Base-by-base conservation (phyloP, 1,140 invertebrate species). In the Drosophila lini region DNA sequence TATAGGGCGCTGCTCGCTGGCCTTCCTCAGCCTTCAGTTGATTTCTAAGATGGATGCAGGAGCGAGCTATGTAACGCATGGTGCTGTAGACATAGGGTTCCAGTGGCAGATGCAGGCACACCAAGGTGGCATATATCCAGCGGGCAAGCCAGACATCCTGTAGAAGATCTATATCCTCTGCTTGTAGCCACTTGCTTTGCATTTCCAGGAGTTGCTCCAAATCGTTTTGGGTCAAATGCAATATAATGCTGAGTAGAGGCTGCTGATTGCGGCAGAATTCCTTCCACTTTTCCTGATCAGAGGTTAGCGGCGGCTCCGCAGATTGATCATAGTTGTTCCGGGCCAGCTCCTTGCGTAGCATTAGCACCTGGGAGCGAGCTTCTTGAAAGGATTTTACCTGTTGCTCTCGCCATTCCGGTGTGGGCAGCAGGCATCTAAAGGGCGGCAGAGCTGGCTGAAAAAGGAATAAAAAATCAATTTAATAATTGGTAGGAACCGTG, bases 61-160 rank as follows among this genome's bases (percentile, higher is more conserved):
- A 58, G 9, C 91, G 80, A 5, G 80, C 91, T 25, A 92, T 90
- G 7, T 74, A 76, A 0, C 91, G 74, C 53, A 92, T 53, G 0
- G 85, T 90, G 56, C 88, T 91, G 34, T 78, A 90, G 15, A 92
- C 90, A 58, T 90, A 52, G 1, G 91, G 91, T 60, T 91, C 91
- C 38, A 92, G 55, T 0, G 91, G 91, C 40, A 92, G 58, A 44
- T 92, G 86, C 10, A 92, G 60, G 10, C 90, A 91, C 8, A 79
- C 78, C 19, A 92, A 25, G 13, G 78, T 79, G 22, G 84, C 84
- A 71, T 92, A 92, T 0, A 92, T 47, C 91, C 91, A 92, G 6
- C 70, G 78, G 0, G 90, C 91, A 0, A 92, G 56, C 91, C 91
- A 92, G 15, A 67, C 56, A 32, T 91, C 88, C 0, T n/a, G 38